Base-by-base conservation (phyloP, 2,797 vertebrate species). In the Oryzias sinensis region DNA sequence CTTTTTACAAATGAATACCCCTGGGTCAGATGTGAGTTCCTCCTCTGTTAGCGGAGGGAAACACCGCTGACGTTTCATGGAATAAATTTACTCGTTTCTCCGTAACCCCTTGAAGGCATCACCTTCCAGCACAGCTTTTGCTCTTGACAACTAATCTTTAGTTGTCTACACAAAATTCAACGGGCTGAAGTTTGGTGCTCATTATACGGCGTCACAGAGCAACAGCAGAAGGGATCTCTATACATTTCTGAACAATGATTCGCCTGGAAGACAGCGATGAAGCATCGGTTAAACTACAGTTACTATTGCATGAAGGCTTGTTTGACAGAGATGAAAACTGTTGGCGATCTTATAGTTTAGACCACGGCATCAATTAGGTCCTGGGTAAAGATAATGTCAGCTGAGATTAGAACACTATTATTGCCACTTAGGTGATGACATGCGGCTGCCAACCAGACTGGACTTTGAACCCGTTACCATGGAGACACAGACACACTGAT, bases 1-100 rank as follows among this genome's bases (percentile, higher is more conserved):
- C 44, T 74, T 57, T 76, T 70, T 56, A 79, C 57, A 82, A 82
- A 88, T 78, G 68, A 86, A 76, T 63, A 57, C 79, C 80, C 65
- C 42, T 37, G 81, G 71, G 73, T 81, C 59, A 66, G 60, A 25
- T 20, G 50, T 66, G 62, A 72, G 51, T 53, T 68, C 70, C 50
- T 76, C 65, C 59, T 43, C 43, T 76, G 33, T 70, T 71, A 58
- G 80, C 74, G 59, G 61, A 68, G 64, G 57, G 49, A 63, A 77
- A 76, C 55, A 64, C 53, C 48, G 56, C 72, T 67, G 59, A 75
- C 71, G 56, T 61, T 47, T 78, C 16, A 14, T 61, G 57, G 55
- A 70, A 76, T 70, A 84, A 77, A 83, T 77, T 7, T 47, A 67
- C 68, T 59, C 65, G 62, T 78, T 73, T 82, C 74, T 82, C 72